phyloP scores from a whole-genome alignment of 1,140 invertebrate species.

The Aphis gossypii region DNA sequence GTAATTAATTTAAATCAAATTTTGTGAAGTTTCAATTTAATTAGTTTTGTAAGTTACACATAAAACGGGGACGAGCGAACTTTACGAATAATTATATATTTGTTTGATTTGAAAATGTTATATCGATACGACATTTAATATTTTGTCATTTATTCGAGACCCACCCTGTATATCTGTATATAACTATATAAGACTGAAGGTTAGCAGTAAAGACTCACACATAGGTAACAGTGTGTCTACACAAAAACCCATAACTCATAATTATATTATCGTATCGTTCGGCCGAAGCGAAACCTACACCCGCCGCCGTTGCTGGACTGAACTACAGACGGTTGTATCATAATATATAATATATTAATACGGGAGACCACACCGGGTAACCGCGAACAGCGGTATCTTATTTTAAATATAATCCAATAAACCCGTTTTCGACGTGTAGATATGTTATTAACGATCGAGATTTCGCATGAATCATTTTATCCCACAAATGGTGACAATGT shows the following conservation, averaged over 20 bases:
- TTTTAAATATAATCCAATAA: conserved; percentile 32
- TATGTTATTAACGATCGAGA: conserved; percentile 27
- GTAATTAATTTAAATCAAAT: background rate
- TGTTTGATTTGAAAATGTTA: background rate
- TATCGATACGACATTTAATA: background rate
- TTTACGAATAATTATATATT: background rate
- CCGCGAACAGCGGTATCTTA: background rate
- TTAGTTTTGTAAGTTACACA: background rate
- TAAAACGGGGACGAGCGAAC: background rate
- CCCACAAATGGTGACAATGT: background rate
- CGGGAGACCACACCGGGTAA: background rate
- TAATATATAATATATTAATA: conserved; percentile 14
- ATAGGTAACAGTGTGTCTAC: background rate
- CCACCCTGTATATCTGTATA: background rate
- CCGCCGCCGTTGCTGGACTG: background rate
- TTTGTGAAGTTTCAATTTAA: background rate
- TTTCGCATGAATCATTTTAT: conserved; percentile 22
- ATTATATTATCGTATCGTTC: background rate
- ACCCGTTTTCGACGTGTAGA: conserved; percentile 8
- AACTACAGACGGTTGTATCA: background rate
- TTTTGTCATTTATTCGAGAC: background rate
- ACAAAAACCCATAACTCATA: conserved; percentile 17
- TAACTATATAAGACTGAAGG: background rate
- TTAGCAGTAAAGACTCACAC: background rate
- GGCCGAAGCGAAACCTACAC: background rate